phyloP scores from a whole-genome alignment of 2,113 vertebrate species.

The Thunnus thynnus region DNA sequence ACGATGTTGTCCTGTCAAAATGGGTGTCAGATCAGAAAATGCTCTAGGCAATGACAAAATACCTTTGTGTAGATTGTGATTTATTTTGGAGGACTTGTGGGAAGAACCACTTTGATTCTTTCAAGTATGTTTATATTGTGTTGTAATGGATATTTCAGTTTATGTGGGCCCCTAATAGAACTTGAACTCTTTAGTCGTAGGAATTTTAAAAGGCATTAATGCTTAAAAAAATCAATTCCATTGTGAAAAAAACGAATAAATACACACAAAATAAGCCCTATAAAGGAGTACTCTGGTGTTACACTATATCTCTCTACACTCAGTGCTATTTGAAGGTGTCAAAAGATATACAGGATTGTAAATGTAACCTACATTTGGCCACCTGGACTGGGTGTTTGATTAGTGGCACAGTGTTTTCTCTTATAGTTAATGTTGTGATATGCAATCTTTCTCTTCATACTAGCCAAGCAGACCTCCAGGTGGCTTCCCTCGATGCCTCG shows the following conservation, averaged over 20 bases:
- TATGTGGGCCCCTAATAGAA: too few species aligned
- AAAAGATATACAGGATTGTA: slow-evolving; percentile 17
- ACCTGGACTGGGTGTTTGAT: slow-evolving; percentile 48
- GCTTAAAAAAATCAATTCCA: neutral
- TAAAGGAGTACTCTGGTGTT: neutral
- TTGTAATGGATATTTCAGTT: neutral
- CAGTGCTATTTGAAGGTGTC: slow-evolving; percentile 34
- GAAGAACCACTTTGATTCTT: too few species aligned
- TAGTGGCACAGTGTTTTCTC: slow-evolving; percentile 18
- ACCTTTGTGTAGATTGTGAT: too few species aligned
- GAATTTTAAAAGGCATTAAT: neutral
- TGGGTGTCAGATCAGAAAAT: too few species aligned
- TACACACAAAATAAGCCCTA: neutral
- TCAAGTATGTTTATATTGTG: neutral
- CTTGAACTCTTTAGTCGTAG: too few species aligned
- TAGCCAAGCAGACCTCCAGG: slow-evolving; percentile 35
- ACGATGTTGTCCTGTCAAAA: too few species aligned
- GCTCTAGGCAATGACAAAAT: too few species aligned
- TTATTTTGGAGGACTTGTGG: too few species aligned
- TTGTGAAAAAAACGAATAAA: slow-evolving; percentile 5
- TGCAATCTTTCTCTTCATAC: slow-evolving; percentile 15
- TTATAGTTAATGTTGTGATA: slow-evolving; percentile 21
- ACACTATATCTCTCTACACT: neutral
- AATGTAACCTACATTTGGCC: slow-evolving; percentile 39
- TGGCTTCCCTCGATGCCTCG: slow-evolving; percentile 29